Evolutionary conservation across 2,113 vertebrate species (phyloP), one percentile per base, ranked within the genome.

Genomic region (Oenanthe melanoleuca): DNA sequence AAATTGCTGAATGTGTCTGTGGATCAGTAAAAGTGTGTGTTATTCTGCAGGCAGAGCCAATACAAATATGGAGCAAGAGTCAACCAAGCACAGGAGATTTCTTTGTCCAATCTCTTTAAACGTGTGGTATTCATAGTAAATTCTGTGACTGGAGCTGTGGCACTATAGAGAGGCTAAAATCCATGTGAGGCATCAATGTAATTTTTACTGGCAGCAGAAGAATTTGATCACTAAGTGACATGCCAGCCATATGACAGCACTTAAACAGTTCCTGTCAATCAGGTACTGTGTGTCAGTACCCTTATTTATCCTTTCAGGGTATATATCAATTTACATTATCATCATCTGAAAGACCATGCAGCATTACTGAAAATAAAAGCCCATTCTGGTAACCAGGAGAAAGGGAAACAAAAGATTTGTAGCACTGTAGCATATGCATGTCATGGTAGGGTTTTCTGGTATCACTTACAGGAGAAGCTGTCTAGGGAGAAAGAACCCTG

Each of bases 191-290:
- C 57, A 33, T 96, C 89, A 94, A 29, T 34, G 23, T 94, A 92
- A 97, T 94, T 96, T 90, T 90, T 88, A 79, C 86, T 95, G 96
- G 47, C 94, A 95, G 87, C 56, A 83, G 69, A 95, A 91, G 85
- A 92, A 91, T 94, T 95, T 94, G 85, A 95, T 95, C 94, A 72
- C 67, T 71, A 78, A 28, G 75, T 92, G 94, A 96, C 72, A 86
- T 92, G 87, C 79, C 81, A 91, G 64, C 72, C 79, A 38, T 71
- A 79, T 93, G 96, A 96, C 95, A 97, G 85, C 11, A 2, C 67
- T 95, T 95, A 86, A 97, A 80, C 64, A 91, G 60, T 22, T 92
- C 45, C 74, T 95, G 94, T 94, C 96, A 96, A 94, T 96, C 96
- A 96, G 56, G 42, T 78, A 23, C 75, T 91, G 3, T 67, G 79